Base-by-base conservation (phyloP, 2,113 vertebrate species). In the Spermophilus dauricus region DNA sequence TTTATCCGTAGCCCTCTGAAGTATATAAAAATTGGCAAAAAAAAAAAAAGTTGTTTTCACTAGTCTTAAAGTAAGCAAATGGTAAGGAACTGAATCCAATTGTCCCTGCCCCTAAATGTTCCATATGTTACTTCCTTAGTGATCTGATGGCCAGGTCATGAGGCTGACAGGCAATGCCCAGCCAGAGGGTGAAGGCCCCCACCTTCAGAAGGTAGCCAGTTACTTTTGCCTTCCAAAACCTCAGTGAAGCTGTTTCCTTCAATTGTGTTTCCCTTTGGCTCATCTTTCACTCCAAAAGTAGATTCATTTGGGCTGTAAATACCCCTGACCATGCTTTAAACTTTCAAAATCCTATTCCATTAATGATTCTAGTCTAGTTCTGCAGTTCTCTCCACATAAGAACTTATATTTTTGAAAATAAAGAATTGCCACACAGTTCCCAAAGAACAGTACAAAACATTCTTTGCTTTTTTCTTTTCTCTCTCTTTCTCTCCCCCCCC, bases 101-200 rank as follows among this genome's bases (percentile, higher is more conserved):
- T 20, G 32, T 24, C 42, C 39, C 4, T 2, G 24, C 32, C 84
- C n/a, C 2, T 11, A 14, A 72, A 51, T 17, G 12, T 34, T 65
- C 67, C 42, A 0, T 0, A 0, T 0, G 0, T 22, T 2, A 32
- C 34, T 9, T 45, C 83, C 26, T 78, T 4, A 0, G 24, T 11
- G 51, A 30, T 73, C 24, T 34, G 1, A 14, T 0, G 13, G 58
- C 51, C 39, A 24, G 67, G 2, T 58, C 8, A 7, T 3, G 26
- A 3, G 0, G 16, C 10, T 5, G 73, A 3, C 20, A 51, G 18
- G 34, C 45, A 1, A 4, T 9, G 30, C 8, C 63, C 63, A 10
- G 5, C 11, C 24, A 18, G 30, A 10, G 48, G 2, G 26, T 1
- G 22, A 8, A 65, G 32, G 14, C 67, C 32, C 11, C 67, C 24